phyloP scores from a whole-genome alignment of 1,140 invertebrate species.

The Acyrthosiphon pisum region DNA sequence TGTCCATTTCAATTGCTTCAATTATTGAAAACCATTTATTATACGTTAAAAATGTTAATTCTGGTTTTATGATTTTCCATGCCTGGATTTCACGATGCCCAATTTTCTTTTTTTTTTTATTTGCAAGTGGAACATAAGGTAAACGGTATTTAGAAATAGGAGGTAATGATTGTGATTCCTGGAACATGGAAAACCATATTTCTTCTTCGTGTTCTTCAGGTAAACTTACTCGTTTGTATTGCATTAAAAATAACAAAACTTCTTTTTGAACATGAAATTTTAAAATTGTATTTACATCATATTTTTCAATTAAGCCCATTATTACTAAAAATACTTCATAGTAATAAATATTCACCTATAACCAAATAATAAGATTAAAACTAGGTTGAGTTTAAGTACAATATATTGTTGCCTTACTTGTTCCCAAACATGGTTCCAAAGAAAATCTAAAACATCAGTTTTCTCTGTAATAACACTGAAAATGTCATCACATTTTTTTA shows the following conservation, averaged over 20 bases:
- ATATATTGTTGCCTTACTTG: conserved; percentile 6
- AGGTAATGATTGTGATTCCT: conserved; percentile 62
- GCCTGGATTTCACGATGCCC: conserved; percentile 52
- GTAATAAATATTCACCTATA: conserved; percentile 64
- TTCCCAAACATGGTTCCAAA: conserved; percentile 51
- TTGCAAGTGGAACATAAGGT: conserved; percentile 60
- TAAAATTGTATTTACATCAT: conserved; percentile 56
- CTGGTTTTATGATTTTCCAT: conserved; percentile 60
- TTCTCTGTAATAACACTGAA: conserved; percentile 61
- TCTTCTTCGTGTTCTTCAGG: conserved; percentile 63
- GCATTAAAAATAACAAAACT: conserved; percentile 58
- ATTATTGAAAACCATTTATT: conserved; percentile 64
- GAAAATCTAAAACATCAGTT: conserved; percentile 59
- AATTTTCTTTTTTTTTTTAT: conserved; percentile 50
- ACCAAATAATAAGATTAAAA: neutral
- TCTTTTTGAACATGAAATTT: conserved; percentile 57
- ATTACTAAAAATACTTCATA: conserved; percentile 65
- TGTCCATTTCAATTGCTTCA: conserved; percentile 62
- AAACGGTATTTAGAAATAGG: conserved; percentile 64
- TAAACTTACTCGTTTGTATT: conserved; percentile 59
- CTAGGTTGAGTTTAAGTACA: neutral
- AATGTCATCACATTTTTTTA: conserved; percentile 61
- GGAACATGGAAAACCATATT: conserved; percentile 62
- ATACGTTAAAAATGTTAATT: conserved; percentile 65
- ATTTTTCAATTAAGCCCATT: conserved; percentile 62